Base-by-base conservation (phyloP, 2,797 vertebrate species). In the Euphonia xanthogaster region DNA sequence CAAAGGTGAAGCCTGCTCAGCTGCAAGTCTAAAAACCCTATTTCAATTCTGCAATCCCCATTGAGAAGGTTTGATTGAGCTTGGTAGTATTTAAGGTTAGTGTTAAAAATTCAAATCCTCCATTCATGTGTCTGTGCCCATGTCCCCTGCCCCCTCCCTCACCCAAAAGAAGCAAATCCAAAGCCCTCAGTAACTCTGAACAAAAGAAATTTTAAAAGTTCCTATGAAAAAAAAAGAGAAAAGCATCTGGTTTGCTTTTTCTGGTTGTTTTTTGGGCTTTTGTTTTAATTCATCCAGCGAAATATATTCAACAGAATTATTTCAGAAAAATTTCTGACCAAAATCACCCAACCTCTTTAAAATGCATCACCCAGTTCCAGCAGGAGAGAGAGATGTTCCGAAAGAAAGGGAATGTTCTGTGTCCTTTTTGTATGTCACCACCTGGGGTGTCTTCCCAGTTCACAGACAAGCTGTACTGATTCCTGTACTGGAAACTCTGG, bases 121-220 rank as follows among this genome's bases (percentile, higher is more conserved):
- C 1, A 33, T 57, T 20, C 10, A 8, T 12, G 2, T 53, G 31
- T 45, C 44, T 45, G 18, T 60, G 30, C 12, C 30, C 11, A 10
- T 7, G 7, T 9, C 6, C 3, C 2, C 22, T 13, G 7, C 2
- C 3, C 9, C 2, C 7, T 20, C 24, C 33, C 39, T 61, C 0
- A 0, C 30, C 15, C n/a, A 3, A 24, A 54, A 44, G 53, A 40
- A 30, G 20, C 30, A 68, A 33, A 83, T 44, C 7, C 31, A 57
- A 47, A 39, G 11, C 28, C 14, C 42, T 35, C 45, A 58, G 5
- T 65, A 65, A 55, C 14, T 30, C 39, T 57, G 37, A 80, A 40
- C 9, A 88, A 45, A 86, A 62, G 16, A 50, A 79, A 39, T 48
- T 22, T 54, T 25, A 6, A 13, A 31, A 8, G 5, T 31, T 24